These are phyloP conservation scores for Pogonophryne albipinna DNA, from an alignment of 2,797 vertebrate genomes.

Conservation along the genomic window DNA sequence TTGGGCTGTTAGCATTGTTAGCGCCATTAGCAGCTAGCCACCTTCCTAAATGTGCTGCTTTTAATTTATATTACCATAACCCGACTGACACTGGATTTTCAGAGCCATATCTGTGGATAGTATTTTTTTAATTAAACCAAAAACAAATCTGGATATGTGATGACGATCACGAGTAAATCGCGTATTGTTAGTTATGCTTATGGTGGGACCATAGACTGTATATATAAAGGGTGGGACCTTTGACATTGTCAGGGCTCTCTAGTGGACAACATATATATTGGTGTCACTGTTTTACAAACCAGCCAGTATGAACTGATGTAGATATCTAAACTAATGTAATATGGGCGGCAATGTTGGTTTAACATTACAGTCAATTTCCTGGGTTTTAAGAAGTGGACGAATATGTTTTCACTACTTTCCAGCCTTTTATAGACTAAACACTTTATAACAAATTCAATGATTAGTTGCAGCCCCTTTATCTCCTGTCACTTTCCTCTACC, in stretches of 20 bases:
- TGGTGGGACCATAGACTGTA: neutral
- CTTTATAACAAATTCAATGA: neutral
- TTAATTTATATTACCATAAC: neutral
- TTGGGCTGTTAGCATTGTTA: no score
- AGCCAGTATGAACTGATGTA: neutral
- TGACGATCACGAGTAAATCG: no score
- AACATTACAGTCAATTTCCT: neutral
- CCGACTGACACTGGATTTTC: neutral
- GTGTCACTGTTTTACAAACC: neutral
- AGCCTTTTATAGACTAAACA: neutral
- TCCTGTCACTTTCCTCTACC: slow-evolving; percentile 25
- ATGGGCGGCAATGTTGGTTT: no score
- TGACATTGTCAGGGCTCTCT: neutral
- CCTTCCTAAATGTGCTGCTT: neutral
- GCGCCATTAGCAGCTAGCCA: no score
- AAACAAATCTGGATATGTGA: no score
- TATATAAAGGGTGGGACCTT: neutral
- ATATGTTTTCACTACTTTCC: neutral
- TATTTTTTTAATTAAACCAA: no score
- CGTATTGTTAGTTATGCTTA: no score
- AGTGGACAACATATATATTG: neutral
- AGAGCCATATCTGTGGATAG: no score
- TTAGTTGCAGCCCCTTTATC: neutral
- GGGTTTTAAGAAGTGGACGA: neutral
- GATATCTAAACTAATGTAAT: neutral